phyloP scores from a whole-genome alignment of 2,797 vertebrate species.

The Euphonia xanthogaster region DNA sequence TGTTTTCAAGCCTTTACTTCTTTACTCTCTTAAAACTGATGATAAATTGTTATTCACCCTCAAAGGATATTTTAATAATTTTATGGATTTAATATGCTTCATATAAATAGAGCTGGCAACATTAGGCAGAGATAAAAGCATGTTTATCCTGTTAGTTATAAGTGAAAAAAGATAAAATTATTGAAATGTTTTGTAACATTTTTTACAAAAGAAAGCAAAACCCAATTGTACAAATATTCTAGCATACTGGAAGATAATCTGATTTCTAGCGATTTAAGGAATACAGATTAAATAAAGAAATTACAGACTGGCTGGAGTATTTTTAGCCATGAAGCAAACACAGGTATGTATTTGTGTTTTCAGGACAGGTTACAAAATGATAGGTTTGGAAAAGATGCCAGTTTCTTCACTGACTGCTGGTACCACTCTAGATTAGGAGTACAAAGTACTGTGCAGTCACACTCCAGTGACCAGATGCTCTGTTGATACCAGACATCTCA shows the following conservation, averaged over 20 bases:
- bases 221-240: not conserved
- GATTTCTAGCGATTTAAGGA: not conserved
- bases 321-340: not conserved
- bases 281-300: not conserved
- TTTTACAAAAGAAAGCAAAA: not conserved
- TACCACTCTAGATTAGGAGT: slow-evolving; percentile 5
- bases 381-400: not conserved
- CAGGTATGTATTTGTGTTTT: not conserved
- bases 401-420: slow-evolving; percentile 1
- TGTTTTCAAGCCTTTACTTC: not conserved
- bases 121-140: not conserved
- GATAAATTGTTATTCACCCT: not conserved
- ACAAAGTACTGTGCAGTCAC: slow-evolving; percentile 46
- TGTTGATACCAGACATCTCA: slow-evolving; percentile 79
- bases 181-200: not conserved
- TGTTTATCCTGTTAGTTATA: not conserved
- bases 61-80: not conserved
- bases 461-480: slow-evolving; percentile 82
- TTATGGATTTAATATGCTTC: not conserved
- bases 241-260: not conserved
- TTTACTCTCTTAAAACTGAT: not conserved
- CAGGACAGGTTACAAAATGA: not conserved
- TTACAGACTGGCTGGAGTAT: not conserved
- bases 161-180: not conserved
- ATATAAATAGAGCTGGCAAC: not conserved